These are phyloP conservation scores for Alectura lathami DNA, from an alignment of 2,113 vertebrate genomes.

Conservation along the genomic window DNA sequence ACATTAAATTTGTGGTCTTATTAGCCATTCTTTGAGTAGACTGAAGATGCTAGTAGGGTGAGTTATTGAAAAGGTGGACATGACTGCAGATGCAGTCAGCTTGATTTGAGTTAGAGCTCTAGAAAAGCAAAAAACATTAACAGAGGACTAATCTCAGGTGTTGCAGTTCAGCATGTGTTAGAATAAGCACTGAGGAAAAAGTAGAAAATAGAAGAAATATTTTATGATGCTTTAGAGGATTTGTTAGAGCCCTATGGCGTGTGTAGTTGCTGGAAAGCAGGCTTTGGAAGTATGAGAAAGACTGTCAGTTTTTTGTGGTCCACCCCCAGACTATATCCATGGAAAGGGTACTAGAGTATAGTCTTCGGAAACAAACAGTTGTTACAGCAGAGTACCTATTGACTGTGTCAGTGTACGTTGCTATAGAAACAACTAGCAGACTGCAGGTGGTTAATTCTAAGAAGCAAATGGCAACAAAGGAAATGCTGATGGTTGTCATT, in stretches of 20 bases:
- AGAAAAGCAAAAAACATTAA: not conserved
- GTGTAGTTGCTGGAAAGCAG: not conserved
- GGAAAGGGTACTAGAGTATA: not conserved
- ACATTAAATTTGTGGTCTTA: not conserved
- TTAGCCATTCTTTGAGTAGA: not conserved
- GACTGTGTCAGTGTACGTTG: not conserved
- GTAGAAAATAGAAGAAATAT: not conserved
- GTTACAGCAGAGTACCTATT: not conserved
- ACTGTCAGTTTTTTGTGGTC: not conserved
- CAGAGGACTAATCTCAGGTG: not conserved
- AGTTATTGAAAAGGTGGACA: not conserved
- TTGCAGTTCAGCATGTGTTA: not conserved
- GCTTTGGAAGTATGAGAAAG: not conserved
- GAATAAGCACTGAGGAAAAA: not conserved
- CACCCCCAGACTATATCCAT: not conserved
- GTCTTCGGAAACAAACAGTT: not conserved
- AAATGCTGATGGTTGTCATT: not conserved
- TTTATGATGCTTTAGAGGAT: not conserved
- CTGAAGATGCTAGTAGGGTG: not conserved
- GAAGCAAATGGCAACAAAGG: not conserved
- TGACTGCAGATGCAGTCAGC: fast-evolving
- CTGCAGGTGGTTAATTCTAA: not conserved
- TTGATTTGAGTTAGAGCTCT: not conserved
- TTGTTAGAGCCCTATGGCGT: not conserved
- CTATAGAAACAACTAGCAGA: not conserved